Evolutionary conservation across 2,888 invertebrate genomes (phyloP), one percentile per base, ranked within the genome.

Genomic region (Trachelus stipa): DNA sequence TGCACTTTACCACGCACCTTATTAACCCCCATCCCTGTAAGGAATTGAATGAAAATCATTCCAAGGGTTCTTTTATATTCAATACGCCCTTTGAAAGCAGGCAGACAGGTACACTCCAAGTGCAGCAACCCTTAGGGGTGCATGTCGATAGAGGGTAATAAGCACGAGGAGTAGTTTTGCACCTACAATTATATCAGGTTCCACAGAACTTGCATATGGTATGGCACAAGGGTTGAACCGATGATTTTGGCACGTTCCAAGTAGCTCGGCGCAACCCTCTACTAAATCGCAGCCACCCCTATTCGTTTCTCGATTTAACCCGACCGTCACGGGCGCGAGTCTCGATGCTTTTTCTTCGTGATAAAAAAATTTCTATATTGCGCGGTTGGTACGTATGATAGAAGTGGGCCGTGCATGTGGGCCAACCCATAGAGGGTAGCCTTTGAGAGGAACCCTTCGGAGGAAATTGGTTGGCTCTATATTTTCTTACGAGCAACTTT

Each of bases 241-340:
- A 56, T 9, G 23, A 23, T 9, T 23, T 9, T 2, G 56, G 56
- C 56, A 56, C 71, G 71, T 34, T 34, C 71, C 12, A 71, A 71
- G 71, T 31, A 31, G 34, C 71, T 31, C 31, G 33, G 23, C 30
- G 69, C 69, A 12, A 56, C n/a, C 75, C 75, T 37, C 56, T 76
- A 80, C 84, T 83, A 80, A 34, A 76, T 37, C 73, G 77, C 81
- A 81, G 79, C 76, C 79, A 68, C 76, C 73, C 79, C 80, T 35
- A 84, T 84, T 84, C 82, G 79, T 81, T 83, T 81, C 80, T 78
- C 83, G 79, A 84, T 83, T 84, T 81, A 84, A 81, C 80, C 75
- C 76, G 77, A 35, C 37, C 79, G 74, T 79, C 79, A 37, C 79
- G 79, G 78, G 75, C 79, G 34, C 76, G 73, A 75, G 35, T 75